phyloP scores from a whole-genome alignment of 2,888 invertebrate genomes.

The Chouioia cunea region DNA sequence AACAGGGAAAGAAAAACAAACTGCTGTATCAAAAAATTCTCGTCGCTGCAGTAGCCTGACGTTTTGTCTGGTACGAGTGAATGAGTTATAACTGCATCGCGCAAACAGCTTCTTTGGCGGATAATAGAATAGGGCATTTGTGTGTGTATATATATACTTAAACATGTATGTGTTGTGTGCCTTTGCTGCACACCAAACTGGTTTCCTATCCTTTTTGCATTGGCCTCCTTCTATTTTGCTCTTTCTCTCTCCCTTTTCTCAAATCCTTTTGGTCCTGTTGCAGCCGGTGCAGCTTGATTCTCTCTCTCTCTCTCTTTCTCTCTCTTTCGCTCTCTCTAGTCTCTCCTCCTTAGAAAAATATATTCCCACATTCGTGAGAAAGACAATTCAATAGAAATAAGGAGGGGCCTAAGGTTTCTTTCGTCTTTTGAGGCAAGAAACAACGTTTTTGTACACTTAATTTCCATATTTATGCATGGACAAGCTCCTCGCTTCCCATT shows the following conservation, averaged over 20 bases:
- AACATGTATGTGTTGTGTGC: conserved; percentile 33
- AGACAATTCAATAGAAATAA: conserved; percentile 28
- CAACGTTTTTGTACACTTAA: conserved; percentile 36
- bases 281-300: conserved; percentile 12
- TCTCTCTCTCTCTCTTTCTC: no score
- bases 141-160: neutral
- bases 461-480: conserved; percentile 40
- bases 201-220: conserved; percentile 55
- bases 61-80: conserved; percentile 45
- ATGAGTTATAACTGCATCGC: conserved; percentile 54
- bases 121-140: conserved; percentile 56
- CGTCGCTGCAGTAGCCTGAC: conserved; percentile 4
- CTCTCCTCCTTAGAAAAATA: conserved; percentile 46
- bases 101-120: conserved; percentile 40
- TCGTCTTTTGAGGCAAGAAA: conserved; percentile 39
- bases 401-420: neutral
- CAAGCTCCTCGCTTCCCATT: neutral
- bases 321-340: conserved; percentile 21
- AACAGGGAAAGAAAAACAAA: conserved; percentile 21
- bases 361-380: conserved; percentile 43
- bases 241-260: conserved; percentile 44
- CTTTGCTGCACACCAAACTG: conserved; percentile 55
- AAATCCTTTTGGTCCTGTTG: conserved; percentile 43
- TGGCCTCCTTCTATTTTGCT: conserved; percentile 18
- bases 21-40: conserved; percentile 48